Conservation (phyloP, 92 coral and sea anemone species). For the Porites evermanni region DNA sequence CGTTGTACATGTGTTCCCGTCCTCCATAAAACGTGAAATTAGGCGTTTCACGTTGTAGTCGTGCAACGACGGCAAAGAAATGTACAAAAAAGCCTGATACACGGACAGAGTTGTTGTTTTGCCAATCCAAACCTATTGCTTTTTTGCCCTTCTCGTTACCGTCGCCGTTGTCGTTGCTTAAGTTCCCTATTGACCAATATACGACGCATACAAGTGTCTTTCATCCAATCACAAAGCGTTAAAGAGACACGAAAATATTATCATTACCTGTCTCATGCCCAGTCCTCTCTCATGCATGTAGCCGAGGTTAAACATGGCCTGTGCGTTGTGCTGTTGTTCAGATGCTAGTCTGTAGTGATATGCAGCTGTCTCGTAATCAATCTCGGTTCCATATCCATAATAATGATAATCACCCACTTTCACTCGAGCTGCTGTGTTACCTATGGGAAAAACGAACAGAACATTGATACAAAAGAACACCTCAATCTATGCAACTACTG, state of each 20-base stretch:
- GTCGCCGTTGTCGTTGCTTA: too few species aligned
- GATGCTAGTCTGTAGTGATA: slow-evolving; percentile 91
- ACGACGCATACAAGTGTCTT: neutral
- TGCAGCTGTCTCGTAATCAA: slow-evolving; percentile 97
- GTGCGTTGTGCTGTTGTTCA: slow-evolving; percentile 95
- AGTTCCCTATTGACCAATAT: too few species aligned
- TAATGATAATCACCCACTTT: slow-evolving; percentile 98
- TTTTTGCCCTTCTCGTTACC: too few species aligned
- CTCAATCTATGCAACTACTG: neutral
- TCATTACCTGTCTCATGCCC: slow-evolving; percentile 97
- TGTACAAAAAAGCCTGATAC: too few species aligned
- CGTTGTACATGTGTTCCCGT: too few species aligned
- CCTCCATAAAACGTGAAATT: too few species aligned
- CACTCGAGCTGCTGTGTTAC: slow-evolving; percentile 96
- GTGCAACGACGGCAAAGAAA: too few species aligned
- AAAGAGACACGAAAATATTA: too few species aligned
- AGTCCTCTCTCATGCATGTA: slow-evolving; percentile 99
- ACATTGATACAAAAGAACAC: neutral
- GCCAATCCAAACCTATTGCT: too few species aligned
- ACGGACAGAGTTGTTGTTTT: too few species aligned
- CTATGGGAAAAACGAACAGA: slow-evolving; percentile 35
- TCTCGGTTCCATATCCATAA: slow-evolving; percentile 96
- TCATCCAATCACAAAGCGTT: neutral
- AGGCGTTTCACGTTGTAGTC: too few species aligned
- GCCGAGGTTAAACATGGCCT: slow-evolving; percentile 99